These are phyloP conservation scores for Tyria jacobaeae DNA, from an alignment of 2,888 invertebrate genomes.

Conservation along the genomic window DNA sequence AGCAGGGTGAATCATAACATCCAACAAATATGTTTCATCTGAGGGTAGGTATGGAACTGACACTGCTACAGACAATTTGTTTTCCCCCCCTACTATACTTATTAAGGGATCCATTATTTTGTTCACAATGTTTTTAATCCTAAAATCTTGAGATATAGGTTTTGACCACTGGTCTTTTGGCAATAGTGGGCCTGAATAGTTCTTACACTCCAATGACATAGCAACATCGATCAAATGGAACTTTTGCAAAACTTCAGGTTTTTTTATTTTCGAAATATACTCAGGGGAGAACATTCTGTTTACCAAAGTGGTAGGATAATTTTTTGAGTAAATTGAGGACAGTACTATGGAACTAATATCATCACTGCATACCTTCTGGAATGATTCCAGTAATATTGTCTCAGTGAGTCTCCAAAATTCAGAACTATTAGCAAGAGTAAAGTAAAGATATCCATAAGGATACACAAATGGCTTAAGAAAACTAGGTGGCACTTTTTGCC, in stretches of 20 bases:
- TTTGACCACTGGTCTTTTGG: conserved; percentile 83
- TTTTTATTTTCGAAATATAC: conserved; percentile 86
- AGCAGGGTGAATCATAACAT: conserved; percentile 86
- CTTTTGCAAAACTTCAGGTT: conserved; percentile 77
- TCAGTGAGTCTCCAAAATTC: conserved; percentile 88
- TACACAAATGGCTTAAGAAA: conserved; percentile 86
- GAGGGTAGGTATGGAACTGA: conserved; percentile 85
- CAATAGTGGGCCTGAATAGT: conserved; percentile 86
- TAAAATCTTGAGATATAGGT: conserved; percentile 83
- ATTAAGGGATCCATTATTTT: conserved; percentile 77
- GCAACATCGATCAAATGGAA: conserved; percentile 88
- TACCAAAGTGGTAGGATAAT: conserved; percentile 87
- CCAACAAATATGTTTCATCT: conserved; percentile 87
- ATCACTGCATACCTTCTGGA: conserved; percentile 84
- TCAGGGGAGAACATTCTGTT: conserved; percentile 87
- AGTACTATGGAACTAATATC: conserved; percentile 88
- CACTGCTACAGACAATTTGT: conserved; percentile 81
- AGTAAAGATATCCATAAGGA: conserved; percentile 88
- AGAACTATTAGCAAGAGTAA: conserved; percentile 77
- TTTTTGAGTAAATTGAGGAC: conserved; percentile 88
- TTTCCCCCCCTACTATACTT: conserved; percentile 74
- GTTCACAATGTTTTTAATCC: conserved; percentile 82
- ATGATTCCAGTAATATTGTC: conserved; percentile 82
- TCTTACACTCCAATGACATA: conserved; percentile 87
- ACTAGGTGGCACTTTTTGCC: conserved; percentile 77